phyloP scores from a whole-genome alignment of 2,113 vertebrate genomes.

The Fregetta grallaria region DNA sequence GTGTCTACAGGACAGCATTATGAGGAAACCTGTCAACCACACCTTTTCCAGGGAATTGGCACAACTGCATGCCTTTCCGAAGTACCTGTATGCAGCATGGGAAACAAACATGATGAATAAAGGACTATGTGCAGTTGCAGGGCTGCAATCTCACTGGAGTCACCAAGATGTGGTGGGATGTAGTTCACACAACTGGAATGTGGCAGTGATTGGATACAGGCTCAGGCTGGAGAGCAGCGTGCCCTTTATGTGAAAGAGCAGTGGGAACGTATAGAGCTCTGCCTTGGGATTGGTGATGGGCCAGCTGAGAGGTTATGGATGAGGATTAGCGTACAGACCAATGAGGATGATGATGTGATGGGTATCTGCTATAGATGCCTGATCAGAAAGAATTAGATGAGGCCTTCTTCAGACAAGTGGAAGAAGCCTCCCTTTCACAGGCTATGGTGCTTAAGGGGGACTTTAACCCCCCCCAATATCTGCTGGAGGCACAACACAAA shows the following conservation, averaged over 20 bases:
- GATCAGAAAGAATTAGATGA: background rate
- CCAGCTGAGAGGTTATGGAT: background rate
- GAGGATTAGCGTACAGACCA: background rate
- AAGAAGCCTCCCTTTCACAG: background rate
- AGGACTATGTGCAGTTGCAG: background rate
- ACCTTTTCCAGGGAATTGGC: background rate
- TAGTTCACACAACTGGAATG: background rate
- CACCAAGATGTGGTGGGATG: background rate
- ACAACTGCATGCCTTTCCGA: background rate
- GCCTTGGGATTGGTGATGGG: background rate
- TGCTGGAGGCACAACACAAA: background rate
- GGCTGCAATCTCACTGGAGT: background rate
- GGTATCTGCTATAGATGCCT: background rate
- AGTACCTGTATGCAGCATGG: background rate
- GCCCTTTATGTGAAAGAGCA: background rate
- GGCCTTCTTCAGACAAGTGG: background rate
- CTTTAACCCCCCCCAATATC: background rate
- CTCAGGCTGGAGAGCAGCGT: background rate
- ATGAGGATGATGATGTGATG: too few relatives aligned
- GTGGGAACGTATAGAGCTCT: background rate
- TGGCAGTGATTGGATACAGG: background rate
- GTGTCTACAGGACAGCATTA: background rate
- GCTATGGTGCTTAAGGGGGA: background rate
- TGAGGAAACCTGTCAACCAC: background rate
- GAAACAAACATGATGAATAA: background rate